Evolutionary conservation across 2,113 vertebrate species (phyloP).

Genomic region (Microtus oregoni): DNA sequence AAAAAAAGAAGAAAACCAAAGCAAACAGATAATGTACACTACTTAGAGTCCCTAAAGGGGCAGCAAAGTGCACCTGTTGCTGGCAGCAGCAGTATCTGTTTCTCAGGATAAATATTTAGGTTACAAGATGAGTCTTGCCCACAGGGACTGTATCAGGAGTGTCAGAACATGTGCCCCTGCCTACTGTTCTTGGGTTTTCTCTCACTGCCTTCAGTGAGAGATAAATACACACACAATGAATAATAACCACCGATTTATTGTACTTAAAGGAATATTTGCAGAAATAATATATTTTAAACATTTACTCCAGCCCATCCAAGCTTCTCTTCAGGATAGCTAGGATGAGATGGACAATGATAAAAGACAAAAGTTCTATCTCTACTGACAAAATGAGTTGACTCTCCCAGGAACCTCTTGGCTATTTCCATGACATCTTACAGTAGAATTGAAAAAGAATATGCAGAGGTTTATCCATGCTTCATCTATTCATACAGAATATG

Average conservation of each 20-base stretch:
- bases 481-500: neutral
- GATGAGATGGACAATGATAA: neutral
- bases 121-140: neutral
- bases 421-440: neutral
- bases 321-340: conserved; percentile 1
- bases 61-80: neutral
- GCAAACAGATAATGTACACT: neutral
- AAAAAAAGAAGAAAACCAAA: neutral
- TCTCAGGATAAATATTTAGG: neutral
- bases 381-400: neutral
- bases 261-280: neutral
- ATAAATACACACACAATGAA: neutral
- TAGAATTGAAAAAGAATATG: neutral
- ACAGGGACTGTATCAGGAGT: neutral
- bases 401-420: neutral
- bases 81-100: neutral
- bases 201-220: neutral
- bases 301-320: neutral
- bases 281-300: neutral
- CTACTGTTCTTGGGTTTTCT: neutral
- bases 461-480: neutral
- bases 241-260: conserved; percentile 1
- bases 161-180: neutral
- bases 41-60: neutral
- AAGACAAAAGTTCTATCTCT: neutral